A percentile compares a stretch with the other conserved stretches of the same genome.
phyloP scores from a whole-genome alignment of 2,888 invertebrate species.

The Dicroscelio sp. region DNA sequence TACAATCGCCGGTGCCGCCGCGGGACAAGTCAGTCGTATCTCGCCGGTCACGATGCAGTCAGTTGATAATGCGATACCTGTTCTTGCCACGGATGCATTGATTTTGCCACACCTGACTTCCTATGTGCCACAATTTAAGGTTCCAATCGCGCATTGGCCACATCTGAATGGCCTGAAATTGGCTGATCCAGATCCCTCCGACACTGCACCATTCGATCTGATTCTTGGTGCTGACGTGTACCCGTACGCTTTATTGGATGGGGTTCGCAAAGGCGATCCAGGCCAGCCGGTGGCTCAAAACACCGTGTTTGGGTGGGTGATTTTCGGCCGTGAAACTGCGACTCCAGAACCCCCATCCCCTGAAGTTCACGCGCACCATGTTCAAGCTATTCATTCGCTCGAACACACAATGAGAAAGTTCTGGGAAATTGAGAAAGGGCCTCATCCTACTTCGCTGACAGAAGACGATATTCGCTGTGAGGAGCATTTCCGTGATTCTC shows the following conservation, averaged over 20 bases:
- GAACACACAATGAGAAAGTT: no score
- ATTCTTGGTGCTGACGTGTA: constrained; percentile 34
- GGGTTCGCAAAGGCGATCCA: not conserved
- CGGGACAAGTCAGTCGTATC: not conserved
- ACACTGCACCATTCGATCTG: not conserved
- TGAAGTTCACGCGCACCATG: no score
- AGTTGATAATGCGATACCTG: no score
- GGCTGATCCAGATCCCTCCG: constrained; percentile 31
- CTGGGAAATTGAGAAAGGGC: no score
- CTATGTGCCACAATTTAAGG: constrained; percentile 11
- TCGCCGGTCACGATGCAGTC: no score
- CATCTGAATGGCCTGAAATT: constrained; percentile 24
- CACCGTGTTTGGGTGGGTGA: constrained; percentile 7
- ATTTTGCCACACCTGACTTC: not conserved
- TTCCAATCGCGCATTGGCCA: not conserved
- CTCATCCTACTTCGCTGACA: no score
- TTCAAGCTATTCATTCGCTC: not conserved
- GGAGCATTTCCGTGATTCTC: not conserved
- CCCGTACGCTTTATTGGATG: not conserved
- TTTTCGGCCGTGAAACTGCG: not conserved
- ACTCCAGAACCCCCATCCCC: no score
- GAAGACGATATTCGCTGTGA: not conserved
- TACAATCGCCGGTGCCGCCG: not conserved
- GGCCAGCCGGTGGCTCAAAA: not conserved
- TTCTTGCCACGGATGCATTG: not conserved